phyloP scores from a whole-genome alignment of 2,113 vertebrate species.

The Plecturocebus donacophilus region DNA sequence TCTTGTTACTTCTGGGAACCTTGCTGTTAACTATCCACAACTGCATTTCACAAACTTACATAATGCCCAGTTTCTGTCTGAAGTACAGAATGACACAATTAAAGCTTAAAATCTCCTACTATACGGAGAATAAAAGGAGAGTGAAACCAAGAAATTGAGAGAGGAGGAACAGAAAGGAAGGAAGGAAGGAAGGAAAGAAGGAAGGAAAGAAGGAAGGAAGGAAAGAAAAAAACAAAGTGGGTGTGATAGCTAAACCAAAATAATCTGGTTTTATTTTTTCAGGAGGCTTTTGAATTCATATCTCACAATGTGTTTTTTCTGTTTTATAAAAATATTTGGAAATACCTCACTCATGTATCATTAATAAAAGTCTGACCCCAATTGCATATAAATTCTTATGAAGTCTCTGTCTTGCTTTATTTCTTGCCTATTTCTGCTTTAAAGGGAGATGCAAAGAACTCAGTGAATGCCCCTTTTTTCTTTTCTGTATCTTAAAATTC shows the following conservation, averaged over 20 bases:
- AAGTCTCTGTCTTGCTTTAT: not conserved
- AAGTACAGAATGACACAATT: not conserved
- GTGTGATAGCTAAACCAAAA: not conserved
- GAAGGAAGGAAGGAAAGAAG: not conserved
- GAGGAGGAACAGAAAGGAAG: too few relatives aligned
- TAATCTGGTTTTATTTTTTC: constrained; percentile 35
- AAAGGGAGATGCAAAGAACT: not conserved
- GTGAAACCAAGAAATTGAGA: not conserved
- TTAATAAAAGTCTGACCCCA: constrained; percentile 12
- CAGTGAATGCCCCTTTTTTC: not conserved
- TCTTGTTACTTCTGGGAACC: not conserved
- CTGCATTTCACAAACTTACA: not conserved
- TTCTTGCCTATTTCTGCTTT: not conserved
- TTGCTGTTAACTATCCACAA: not conserved
- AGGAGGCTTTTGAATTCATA: constrained; percentile 10
- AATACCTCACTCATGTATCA: not conserved
- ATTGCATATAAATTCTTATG: not conserved
- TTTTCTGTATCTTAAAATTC: not conserved
- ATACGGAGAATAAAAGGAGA: not conserved
- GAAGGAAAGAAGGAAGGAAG: too few relatives aligned
- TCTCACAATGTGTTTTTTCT: not conserved
- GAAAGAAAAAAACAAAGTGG: fast-evolving
- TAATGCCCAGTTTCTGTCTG: not conserved
- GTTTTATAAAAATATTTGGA: constrained; percentile 10
- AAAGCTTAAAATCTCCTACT: not conserved